These are phyloP conservation scores for Tragelaphus strepsiceros DNA, from an alignment of 2,113 vertebrate species.

Conservation along the genomic window DNA sequence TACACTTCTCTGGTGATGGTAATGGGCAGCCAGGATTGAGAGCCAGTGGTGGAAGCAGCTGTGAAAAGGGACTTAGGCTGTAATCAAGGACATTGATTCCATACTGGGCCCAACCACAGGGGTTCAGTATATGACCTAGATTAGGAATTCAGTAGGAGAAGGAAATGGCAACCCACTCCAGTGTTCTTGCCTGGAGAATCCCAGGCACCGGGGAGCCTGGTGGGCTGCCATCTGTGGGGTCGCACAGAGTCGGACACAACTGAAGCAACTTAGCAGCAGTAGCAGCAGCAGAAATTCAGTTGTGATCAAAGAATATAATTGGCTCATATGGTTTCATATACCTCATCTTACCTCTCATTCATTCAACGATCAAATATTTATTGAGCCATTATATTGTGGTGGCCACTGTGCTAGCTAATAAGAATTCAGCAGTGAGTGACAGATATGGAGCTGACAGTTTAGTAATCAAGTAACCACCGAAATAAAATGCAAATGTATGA, in stretches of 20 bases:
- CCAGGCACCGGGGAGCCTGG: too few relatives aligned
- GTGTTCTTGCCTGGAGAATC: too few relatives aligned
- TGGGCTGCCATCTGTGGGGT: too few relatives aligned
- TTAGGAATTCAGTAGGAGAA: background rate
- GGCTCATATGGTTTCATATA: conserved; percentile 2
- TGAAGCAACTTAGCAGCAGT: too few relatives aligned
- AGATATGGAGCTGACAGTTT: background rate
- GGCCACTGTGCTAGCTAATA: background rate
- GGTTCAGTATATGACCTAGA: background rate
- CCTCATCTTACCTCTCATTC: background rate
- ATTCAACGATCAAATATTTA: conserved; percentile 29
- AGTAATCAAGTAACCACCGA: background rate
- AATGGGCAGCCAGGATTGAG: background rate
- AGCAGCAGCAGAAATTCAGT: background rate
- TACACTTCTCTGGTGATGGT: background rate
- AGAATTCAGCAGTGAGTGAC: background rate
- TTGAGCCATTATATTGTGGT: background rate
- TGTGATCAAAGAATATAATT: conserved; percentile 17
- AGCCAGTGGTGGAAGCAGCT: background rate
- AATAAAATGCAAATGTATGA: background rate
- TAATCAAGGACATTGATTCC: background rate
- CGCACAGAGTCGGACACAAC: too few relatives aligned
- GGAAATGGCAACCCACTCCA: too few relatives aligned
- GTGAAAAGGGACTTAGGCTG: background rate
- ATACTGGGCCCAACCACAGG: background rate